phyloP scores from a whole-genome alignment of 1,140 invertebrate genomes.

The Delia radicum region DNA sequence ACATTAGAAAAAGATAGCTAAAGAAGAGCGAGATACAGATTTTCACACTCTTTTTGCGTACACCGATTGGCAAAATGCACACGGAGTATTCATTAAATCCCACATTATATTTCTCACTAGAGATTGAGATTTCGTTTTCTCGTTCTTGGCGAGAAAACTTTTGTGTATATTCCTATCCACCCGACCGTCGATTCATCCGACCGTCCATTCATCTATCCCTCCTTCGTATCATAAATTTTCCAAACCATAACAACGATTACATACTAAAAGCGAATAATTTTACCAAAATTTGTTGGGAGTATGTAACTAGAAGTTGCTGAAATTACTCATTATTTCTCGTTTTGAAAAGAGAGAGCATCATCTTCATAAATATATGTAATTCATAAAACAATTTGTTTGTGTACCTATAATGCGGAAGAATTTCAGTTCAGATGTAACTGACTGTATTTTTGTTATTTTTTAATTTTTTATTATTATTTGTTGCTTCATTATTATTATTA shows the following conservation, averaged over 20 bases:
- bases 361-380: too few species aligned
- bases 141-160: background rate
- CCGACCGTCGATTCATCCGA: too few species aligned
- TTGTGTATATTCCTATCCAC: background rate
- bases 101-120: background rate
- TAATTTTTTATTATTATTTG: background rate
- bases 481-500: background rate
- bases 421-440: background rate
- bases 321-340: background rate
- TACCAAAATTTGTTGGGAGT: background rate
- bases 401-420: background rate
- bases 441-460: background rate
- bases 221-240: background rate
- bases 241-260: background rate
- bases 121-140: background rate
- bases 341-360: too few species aligned
- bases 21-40: background rate
- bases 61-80: background rate
- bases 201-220: background rate
- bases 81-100: background rate
- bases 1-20: constrained; percentile 28
- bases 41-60: background rate
- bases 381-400: background rate
- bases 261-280: background rate
- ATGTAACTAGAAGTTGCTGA: background rate